phyloP scores from a whole-genome alignment of 2,888 invertebrate species.

The Hipparchia semele region DNA sequence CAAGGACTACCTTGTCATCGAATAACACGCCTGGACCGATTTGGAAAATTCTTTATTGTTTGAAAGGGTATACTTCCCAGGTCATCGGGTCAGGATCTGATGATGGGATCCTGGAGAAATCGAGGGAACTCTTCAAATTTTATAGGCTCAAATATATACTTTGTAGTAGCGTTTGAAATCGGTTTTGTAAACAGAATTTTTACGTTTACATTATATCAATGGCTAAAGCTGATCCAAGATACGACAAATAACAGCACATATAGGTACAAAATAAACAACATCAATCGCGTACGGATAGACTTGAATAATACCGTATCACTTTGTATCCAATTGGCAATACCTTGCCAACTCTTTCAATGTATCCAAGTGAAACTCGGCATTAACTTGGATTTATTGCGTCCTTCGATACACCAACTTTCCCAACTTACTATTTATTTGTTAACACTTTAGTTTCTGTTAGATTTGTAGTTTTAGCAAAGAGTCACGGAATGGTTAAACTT shows the following conservation, averaged over 20 bases:
- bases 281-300: slow-evolving; percentile 4
- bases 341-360: slow-evolving; percentile 43
- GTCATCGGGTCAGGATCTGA: too few relatives aligned
- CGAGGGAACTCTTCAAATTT: too few relatives aligned
- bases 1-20: too few relatives aligned
- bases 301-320: slow-evolving; percentile 34
- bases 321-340: slow-evolving; percentile 41
- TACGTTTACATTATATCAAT: neutral
- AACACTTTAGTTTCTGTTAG: slow-evolving; percentile 37
- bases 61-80: too few relatives aligned
- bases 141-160: too few relatives aligned
- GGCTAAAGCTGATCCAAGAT: neutral
- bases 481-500: slow-evolving; percentile 35
- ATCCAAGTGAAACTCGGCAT: slow-evolving; percentile 45
- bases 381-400: slow-evolving; percentile 51
- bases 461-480: slow-evolving; percentile 34
- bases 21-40: too few relatives aligned
- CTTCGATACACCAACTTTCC: slow-evolving; percentile 43
- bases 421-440: slow-evolving; percentile 45
- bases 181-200: too few relatives aligned
- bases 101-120: too few relatives aligned
- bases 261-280: slow-evolving; percentile 12
- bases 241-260: neutral
- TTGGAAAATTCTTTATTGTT: too few relatives aligned
- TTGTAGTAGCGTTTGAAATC: too few relatives aligned